A percentile compares a stretch with the other conserved stretches of the same genome.
These are phyloP conservation scores for Synergus laeviventris DNA, from an alignment of 2,888 invertebrate species.

Conservation along the genomic window DNA sequence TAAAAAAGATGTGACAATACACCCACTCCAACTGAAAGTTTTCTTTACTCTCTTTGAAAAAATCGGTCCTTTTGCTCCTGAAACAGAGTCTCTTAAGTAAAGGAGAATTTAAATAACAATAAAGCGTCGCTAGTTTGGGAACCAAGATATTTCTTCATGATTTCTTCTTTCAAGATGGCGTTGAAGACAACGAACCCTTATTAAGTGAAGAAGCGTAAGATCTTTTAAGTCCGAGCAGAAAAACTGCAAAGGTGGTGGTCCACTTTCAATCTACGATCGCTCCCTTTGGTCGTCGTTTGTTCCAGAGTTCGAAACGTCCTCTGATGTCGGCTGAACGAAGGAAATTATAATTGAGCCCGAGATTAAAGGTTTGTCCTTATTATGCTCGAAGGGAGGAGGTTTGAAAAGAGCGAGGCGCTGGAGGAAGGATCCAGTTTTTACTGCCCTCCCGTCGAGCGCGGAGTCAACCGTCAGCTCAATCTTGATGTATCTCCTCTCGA, in stretches of 20 bases:
- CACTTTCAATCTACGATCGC: constrained; percentile 59
- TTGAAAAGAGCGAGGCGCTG: constrained; percentile 56
- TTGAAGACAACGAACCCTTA: constrained; percentile 39
- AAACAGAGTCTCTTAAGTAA: constrained; percentile 16
- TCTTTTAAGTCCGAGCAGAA: constrained; percentile 42
- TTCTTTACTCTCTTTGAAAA: constrained; percentile 13
- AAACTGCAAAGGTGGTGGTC: constrained; percentile 63
- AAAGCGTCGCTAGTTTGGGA: neutral
- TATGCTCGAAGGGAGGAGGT: constrained; percentile 62
- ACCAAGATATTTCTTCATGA: neutral
- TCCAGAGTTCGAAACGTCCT: constrained; percentile 50
- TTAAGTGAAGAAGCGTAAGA: constrained; percentile 28
- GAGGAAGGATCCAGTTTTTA: constrained; percentile 73
- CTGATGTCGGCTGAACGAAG: constrained; percentile 55
- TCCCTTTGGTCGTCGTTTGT: constrained; percentile 47
- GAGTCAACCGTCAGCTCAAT: constrained; percentile 73
- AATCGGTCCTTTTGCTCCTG: neutral
- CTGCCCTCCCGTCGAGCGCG: constrained; percentile 59
- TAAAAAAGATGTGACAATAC: constrained; percentile 43
- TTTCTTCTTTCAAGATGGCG: constrained; percentile 17
- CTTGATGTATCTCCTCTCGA: constrained; percentile 72
- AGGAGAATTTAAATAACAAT: constrained; percentile 24
- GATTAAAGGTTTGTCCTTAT: constrained; percentile 72
- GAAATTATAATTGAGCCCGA: constrained; percentile 71
- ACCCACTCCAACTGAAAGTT: constrained; percentile 41